These are phyloP conservation scores for Irena cyanogastra DNA, from an alignment of 2,113 vertebrate genomes.

Conservation along the genomic window DNA sequence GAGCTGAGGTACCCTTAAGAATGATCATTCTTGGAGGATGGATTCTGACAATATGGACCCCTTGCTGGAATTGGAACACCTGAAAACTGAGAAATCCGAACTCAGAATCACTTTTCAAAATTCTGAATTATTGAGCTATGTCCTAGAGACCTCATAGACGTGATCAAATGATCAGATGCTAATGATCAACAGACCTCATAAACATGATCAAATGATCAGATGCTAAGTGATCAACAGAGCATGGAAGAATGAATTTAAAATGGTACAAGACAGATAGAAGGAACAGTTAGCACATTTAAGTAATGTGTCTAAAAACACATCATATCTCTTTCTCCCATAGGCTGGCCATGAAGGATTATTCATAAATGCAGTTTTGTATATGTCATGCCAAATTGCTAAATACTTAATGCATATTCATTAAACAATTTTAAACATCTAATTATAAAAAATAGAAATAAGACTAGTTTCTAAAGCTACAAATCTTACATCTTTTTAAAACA, in stretches of 20 bases:
- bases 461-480: not conserved
- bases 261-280: not conserved
- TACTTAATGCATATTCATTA: not conserved
- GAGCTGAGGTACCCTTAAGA: not conserved
- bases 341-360: not conserved
- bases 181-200: not conserved
- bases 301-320: not conserved
- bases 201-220: not conserved
- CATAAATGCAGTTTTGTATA: not conserved
- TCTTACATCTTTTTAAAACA: not conserved
- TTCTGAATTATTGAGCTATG: not conserved
- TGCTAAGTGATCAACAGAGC: not conserved
- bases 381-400: not conserved
- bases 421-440: not conserved
- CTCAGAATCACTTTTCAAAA: not conserved
- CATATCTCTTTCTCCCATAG: not conserved
- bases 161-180: not conserved
- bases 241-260: not conserved
- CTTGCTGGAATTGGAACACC: not conserved
- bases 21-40: not conserved
- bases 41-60: not conserved
- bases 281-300: not conserved
- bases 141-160: not conserved
- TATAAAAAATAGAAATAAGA: not conserved
- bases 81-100: not conserved